Percentiles rank a stretch among this genome's conserved stretches.
Evolutionary conservation across 2,797 vertebrate genomes (phyloP).

Genomic region (Harpagifer antarcticus): DNA sequence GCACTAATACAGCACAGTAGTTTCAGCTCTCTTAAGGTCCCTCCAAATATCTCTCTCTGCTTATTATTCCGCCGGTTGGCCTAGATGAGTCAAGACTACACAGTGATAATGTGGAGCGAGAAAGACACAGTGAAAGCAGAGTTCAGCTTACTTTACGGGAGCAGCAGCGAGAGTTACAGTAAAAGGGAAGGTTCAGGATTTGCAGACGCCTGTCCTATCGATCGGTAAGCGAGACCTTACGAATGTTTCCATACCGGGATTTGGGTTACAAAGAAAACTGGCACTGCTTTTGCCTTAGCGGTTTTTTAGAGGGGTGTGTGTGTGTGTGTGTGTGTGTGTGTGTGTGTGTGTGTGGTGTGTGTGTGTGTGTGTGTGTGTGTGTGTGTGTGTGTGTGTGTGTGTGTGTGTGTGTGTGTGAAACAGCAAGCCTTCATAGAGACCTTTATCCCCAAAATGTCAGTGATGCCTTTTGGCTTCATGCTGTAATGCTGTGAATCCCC

Average conservation of each 20-base stretch:
- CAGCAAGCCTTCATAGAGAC: constrained; percentile 62
- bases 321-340: constrained; percentile 1
- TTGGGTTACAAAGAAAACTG: constrained; percentile 11
- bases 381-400: background rate
- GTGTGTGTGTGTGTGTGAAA: constrained; percentile 16
- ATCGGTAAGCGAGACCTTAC: constrained; percentile 25
- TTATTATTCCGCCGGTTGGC: constrained; percentile 67
- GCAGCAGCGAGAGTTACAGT: background rate
- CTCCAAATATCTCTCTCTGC: constrained; percentile 60
- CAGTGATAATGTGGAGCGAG: constrained; percentile 25
- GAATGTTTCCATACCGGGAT: constrained; percentile 8
- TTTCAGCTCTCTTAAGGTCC: constrained; percentile 68
- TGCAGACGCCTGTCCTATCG: constrained; percentile 29
- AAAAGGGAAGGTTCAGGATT: constrained; percentile 18
- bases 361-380: background rate
- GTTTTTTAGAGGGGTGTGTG: constrained; percentile 9
- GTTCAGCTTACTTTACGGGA: constrained; percentile 13
- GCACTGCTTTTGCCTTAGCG: constrained; percentile 9
- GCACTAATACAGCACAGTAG: constrained; percentile 69
- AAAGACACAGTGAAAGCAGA: constrained; percentile 2
- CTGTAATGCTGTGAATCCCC: constrained; percentile 41
- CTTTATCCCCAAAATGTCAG: constrained; percentile 73
- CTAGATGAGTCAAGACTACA: constrained; percentile 64
- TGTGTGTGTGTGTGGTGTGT: background rate
- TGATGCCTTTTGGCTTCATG: constrained; percentile 65